Evolutionary conservation across 2,888 invertebrate species (phyloP), one percentile per base, ranked within the genome.

Genomic region (Troilus luridus): DNA sequence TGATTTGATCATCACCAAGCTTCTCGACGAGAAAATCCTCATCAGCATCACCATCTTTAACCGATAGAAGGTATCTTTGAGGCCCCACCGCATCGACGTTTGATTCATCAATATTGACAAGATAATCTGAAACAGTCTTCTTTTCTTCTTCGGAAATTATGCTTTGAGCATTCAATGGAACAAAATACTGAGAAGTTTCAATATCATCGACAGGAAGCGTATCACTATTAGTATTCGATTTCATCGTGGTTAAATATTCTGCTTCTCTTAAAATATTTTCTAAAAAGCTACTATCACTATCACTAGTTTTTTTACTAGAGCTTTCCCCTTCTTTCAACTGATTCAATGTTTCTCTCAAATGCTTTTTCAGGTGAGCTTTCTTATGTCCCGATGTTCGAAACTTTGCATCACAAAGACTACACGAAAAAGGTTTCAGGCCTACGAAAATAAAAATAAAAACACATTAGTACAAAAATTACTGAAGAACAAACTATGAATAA

Each of bases 311-410:
- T 58, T 88, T 90, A 56, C 56, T 54, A 19, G 59, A n/a, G 19
- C 64, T 19, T 56, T 59, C 67, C 27, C 58, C 88, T 88, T 81
- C 67, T 24, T 91, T 81, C 17, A 77, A 11, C 93, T 92, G 11
- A 92, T 93, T 92, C 93, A 60, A 89, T 24, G 60, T 89, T 91
- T 81, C 88, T 91, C 72, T 91, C 81, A 54, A 88, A 88, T 85
- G 91, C 21, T 88, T 89, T 41, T 89, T n/a, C 10, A 96, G 94
- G 93, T 97, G 97, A 60, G 95, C 95, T 93, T 96, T 96, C 81
- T 96, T 94, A 93, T 96, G 96, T 0, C 96, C 96, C 0, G 96
- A 95, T 0, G 96, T 97, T 67, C 96, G 94, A 93, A 97, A 97
- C 91, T 95, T 94, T 92, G 95, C 94, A n/a, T 95, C 94, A 93